Conservation (phyloP, 2,113 vertebrate genomes). For the Speoplatyrhinus poulsoni region DNA sequence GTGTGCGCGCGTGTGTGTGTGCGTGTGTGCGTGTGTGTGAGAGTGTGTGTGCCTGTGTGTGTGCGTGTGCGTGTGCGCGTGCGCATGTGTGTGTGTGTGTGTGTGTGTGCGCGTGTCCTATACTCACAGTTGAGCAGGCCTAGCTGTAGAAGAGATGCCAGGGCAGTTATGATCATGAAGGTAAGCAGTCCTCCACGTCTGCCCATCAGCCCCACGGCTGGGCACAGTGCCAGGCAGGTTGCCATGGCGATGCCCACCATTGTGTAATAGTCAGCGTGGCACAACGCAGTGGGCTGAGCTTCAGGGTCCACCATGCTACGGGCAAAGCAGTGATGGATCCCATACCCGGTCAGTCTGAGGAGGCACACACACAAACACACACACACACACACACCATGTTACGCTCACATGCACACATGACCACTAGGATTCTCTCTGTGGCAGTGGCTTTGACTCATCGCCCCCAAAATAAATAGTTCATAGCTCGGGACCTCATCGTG, state of each 20-base stretch:
- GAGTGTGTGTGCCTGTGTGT: too few relatives aligned
- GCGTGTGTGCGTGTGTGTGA: neutral
- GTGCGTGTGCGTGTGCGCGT: too few relatives aligned
- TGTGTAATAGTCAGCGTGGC: constrained; percentile 89
- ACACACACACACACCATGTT: too few relatives aligned
- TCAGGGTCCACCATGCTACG: constrained; percentile 93
- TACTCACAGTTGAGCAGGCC: constrained; percentile 94
- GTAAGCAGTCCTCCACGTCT: constrained; percentile 91
- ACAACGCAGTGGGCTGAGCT: constrained; percentile 81
- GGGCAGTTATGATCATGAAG: constrained; percentile 96
- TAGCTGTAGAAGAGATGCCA: constrained; percentile 92
- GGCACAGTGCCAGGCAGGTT: constrained; percentile 89
- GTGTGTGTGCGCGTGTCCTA: too few relatives aligned
- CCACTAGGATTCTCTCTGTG: neutral
- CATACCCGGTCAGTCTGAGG: constrained; percentile 88
- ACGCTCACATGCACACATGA: neutral
- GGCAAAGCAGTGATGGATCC: constrained; percentile 97
- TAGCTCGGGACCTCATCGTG: neutral
- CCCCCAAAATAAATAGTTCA: neutral
- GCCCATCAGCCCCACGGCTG: constrained; percentile 87
- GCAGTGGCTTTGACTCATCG: too few relatives aligned
- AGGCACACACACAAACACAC: neutral
- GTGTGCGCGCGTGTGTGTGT: neutral
- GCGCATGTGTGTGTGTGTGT: neutral
- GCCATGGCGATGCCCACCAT: constrained; percentile 91